These are phyloP conservation scores for Fundulus diaphanus DNA, from an alignment of 2,797 vertebrate genomes.

Conservation along the genomic window DNA sequence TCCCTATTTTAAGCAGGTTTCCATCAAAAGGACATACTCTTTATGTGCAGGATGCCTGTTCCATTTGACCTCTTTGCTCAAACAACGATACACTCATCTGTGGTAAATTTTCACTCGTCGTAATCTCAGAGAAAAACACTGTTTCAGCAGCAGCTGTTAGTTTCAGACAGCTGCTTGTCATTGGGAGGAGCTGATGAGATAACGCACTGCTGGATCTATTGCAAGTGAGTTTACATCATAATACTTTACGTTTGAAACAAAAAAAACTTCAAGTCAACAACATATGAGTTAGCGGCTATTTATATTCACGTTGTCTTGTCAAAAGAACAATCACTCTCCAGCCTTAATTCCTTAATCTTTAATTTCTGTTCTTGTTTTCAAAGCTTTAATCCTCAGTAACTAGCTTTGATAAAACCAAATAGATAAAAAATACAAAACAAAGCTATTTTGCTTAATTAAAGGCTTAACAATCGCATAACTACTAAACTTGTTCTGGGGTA, in stretches of 20 bases:
- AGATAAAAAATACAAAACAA: background rate
- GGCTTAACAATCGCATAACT: background rate
- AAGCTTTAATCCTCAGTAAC: background rate
- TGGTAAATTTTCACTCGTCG: background rate
- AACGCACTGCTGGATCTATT: background rate
- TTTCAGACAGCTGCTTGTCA: slow-evolving; percentile 45
- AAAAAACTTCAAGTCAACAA: background rate
- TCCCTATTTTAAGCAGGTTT: background rate
- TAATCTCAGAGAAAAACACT: slow-evolving; percentile 22
- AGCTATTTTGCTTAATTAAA: background rate
- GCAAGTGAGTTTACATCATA: background rate
- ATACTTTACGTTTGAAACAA: background rate
- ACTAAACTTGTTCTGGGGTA: background rate
- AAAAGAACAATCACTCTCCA: background rate
- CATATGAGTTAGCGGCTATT: background rate
- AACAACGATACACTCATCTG: slow-evolving; percentile 11
- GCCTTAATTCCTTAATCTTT: background rate
- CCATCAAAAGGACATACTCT: background rate
- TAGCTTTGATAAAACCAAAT: background rate
- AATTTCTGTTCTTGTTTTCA: background rate
- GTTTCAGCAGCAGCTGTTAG: slow-evolving; percentile 35
- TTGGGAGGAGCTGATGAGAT: slow-evolving; percentile 49
- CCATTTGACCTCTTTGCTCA: background rate
- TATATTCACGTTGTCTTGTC: background rate
- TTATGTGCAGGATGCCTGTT: background rate